Evolutionary conservation across 2,888 invertebrate species (phyloP), one percentile per base, ranked within the genome.

Genomic region (Priocnemis perturbator): DNA sequence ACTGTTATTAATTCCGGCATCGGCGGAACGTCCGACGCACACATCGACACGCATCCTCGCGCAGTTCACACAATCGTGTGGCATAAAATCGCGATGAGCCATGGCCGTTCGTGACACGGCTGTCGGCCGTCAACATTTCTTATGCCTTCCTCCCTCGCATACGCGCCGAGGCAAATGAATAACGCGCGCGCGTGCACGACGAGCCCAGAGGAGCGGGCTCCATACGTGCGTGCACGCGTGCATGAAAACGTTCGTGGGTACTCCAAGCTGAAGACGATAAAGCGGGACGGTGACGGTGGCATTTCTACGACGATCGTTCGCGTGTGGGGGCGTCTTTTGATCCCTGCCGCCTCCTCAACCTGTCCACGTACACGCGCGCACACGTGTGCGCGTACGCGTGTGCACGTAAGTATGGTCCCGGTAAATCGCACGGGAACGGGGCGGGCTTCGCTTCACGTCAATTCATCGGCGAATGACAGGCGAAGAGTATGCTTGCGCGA

Each of bases 271-370:
- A 2, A n/a, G 68, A 67, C 63, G 73, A 67, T 67, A 72, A 71
- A 77, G 72, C 73, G 77, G 69, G 73, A 77, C 77, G 69, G 71
- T 78, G 62, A 76, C 75, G 69, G 71, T 78, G 62, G 78, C 75
- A 78, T 80, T 73, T 81, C 72, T 73, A 68, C 69, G 71, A 67
- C 52, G 63, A 71, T 64, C 64, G 44, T 55, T 67, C 66, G 61
- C 67, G 74, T 65, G 77, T 79, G 75, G 75, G 75, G 75, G 77
- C 73, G 74, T 74, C 72, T 63, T 81, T 82, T 81, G 81, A 82
- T 81, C 67, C 65, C 73, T 50, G 67, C 79, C 81, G 81, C 68
- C 66, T 45, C 48, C 67, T 64, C 76, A 67, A 67, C 64, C 44
- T 53, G 26, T 45, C 19, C 50, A 50, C 17, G 9, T 14, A 19